phyloP scores from a whole-genome alignment of 1,140 invertebrate genomes.

The Panonychus citri region DNA sequence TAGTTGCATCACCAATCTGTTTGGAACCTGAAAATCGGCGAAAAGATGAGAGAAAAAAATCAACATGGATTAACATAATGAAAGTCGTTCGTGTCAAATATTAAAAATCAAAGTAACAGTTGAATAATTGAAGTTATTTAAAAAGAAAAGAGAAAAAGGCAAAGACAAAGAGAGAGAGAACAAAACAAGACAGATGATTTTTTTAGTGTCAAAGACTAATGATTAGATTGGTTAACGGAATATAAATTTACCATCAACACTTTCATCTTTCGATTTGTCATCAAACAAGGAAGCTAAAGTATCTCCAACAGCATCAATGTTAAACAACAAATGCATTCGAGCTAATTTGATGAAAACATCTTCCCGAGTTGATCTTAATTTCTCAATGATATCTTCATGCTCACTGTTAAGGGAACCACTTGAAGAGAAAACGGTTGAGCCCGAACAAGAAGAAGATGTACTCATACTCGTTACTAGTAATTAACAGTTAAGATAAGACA shows the following conservation, averaged over 20 bases:
- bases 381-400: constrained; percentile 1
- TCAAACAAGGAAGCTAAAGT: background rate
- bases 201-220: too few relatives aligned
- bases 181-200: too few relatives aligned
- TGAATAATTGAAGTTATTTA: too few relatives aligned
- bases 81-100: background rate
- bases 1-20: background rate
- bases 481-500: too few relatives aligned
- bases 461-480: too few relatives aligned
- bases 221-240: too few relatives aligned
- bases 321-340: constrained; percentile 2
- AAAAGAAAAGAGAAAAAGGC: too few relatives aligned
- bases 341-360: background rate
- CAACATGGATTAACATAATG: background rate
- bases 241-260: background rate
- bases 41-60: background rate
- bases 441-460: too few relatives aligned
- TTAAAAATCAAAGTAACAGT: background rate
- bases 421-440: too few relatives aligned
- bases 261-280: background rate
- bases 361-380: background rate
- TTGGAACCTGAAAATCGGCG: background rate
- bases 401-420: too few relatives aligned
- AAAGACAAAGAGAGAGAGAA: too few relatives aligned
- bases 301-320: background rate